Conservation (phyloP, 2,113 vertebrate genomes). For the Entelurus aequoreus region DNA sequence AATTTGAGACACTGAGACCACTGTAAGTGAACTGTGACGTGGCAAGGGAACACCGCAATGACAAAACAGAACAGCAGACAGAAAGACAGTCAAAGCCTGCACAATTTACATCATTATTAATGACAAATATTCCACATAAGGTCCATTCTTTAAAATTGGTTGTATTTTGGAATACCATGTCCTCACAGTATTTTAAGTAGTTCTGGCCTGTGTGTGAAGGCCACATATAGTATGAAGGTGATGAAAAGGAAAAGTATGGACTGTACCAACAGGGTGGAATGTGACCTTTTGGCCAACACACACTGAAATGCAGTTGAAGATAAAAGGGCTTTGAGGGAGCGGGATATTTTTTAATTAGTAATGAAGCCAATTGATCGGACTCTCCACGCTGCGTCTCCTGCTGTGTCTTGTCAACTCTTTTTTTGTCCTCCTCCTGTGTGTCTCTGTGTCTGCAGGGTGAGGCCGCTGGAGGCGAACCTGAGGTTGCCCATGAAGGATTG, state of each 20-base stretch:
- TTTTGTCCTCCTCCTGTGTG: constrained; percentile 19
- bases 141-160: background rate
- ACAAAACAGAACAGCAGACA: too few relatives aligned
- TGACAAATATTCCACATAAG: too few relatives aligned
- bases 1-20: too few relatives aligned
- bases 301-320: constrained; percentile 45
- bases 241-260: constrained; percentile 11
- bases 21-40: too few relatives aligned
- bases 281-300: constrained; percentile 54
- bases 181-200: background rate
- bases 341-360: constrained; percentile 64
- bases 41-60: too few relatives aligned
- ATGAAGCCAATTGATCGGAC: constrained; percentile 64
- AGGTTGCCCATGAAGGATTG: constrained; percentile 46
- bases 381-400: constrained; percentile 30
- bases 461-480: constrained; percentile 23
- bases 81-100: too few relatives aligned
- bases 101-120: too few relatives aligned
- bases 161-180: background rate
- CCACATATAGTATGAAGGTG: constrained; percentile 18
- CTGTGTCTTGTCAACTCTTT: constrained; percentile 25
- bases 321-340: constrained; percentile 53
- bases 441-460: constrained; percentile 33
- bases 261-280: constrained; percentile 19
- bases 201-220: background rate